These are phyloP conservation scores for Probaryconus sp. DNA, from an alignment of 1,140 invertebrate genomes.

Conservation along the genomic window DNA sequence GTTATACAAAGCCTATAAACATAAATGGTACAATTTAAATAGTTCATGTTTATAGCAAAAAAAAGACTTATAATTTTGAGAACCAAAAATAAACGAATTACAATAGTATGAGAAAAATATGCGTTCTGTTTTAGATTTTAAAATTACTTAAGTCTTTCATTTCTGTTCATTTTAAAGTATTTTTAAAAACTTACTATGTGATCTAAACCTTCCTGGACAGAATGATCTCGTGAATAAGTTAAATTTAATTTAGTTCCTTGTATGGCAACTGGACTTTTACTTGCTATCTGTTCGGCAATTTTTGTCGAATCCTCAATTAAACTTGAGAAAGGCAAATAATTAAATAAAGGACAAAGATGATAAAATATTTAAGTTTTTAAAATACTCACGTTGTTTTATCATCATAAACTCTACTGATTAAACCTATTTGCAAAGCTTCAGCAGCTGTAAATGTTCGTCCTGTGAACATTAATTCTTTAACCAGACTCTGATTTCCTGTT, in stretches of 20 bases:
- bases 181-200: constrained; percentile 94
- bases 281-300: constrained; percentile 88
- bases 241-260: constrained; percentile 92
- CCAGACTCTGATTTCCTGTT: constrained; percentile 91
- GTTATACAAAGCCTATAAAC: constrained; percentile 86
- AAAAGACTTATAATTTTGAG: constrained; percentile 7
- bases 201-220: constrained; percentile 89
- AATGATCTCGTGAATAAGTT: constrained; percentile 92
- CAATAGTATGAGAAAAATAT: constrained; percentile 19
- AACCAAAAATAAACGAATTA: not conserved
- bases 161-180: not conserved
- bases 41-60: not conserved
- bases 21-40: constrained; percentile 5
- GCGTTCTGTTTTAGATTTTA: too few relatives aligned
- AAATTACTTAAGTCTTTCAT: too few relatives aligned
- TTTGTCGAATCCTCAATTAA: constrained; percentile 85
- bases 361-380: constrained; percentile 2
- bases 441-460: constrained; percentile 87
- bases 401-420: constrained; percentile 87
- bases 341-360: constrained; percentile 10
- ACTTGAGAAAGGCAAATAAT: constrained; percentile 75
- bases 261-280: constrained; percentile 96
- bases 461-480: constrained; percentile 92
- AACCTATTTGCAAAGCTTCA: constrained; percentile 88
- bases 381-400: constrained; percentile 82